Base-by-base conservation (phyloP, 2,113 vertebrate species). In the Hippocampus barbouri region DNA sequence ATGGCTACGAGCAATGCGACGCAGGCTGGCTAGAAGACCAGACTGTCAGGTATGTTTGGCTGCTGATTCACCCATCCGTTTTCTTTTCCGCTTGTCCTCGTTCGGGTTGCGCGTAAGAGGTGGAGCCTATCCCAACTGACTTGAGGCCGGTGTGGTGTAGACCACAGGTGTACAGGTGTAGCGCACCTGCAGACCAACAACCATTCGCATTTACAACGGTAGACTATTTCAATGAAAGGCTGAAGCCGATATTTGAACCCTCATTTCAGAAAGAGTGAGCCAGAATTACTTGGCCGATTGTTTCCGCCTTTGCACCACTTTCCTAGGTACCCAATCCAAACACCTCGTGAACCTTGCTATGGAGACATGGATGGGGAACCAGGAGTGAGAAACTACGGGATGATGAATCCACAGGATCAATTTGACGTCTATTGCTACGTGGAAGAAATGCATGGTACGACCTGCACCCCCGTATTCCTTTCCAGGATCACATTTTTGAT, bases 371-470 rank as follows among this genome's bases (percentile, higher is more conserved):
- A 97, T 0, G 94, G 95, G 9, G 89, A 92, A 67, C 95, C 95
- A 0, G 96, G 96, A 11, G 93, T 97, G 81, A 94, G 96, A 66
- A 98, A 96, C 89, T 97, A 97, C 0, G 96, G 96, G 0, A 90
- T 91, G 14, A 91, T 96, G 86, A 89, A 96, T 23, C 90, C 92
- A 0, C 87, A 93, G 64, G 93, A 95, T 73, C 91, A 92, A 66
- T 98, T 93, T 51, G 96, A 99, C n/a, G 96, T 97, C 27, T 98
- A 97, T 82, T 99, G 96, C 85, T 98, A 97, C 2, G 87, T 93
- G 0, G 94, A 97, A 77, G 91, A 95, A 69, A 91, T 94, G 8
- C 81, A 94, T 30, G 97, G 97, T 98, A 92, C 62, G 68, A 30
- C 5, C 3, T n/a, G 21, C 68, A 61, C 2, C 3, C 63, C 63